Conservation (phyloP, 64 coral and sea anemone genomes). For the Montipora capricornis region DNA sequence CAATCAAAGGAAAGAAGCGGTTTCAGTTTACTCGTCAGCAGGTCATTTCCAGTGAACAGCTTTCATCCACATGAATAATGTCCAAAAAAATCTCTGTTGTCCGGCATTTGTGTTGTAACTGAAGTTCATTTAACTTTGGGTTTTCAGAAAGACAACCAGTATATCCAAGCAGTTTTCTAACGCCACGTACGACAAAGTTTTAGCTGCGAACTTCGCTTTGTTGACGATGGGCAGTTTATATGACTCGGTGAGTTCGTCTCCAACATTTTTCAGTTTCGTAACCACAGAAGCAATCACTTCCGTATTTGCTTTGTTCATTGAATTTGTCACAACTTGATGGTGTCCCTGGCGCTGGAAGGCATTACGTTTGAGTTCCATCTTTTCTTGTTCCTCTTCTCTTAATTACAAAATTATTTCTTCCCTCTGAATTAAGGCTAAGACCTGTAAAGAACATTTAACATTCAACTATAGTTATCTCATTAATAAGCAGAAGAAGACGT, state of each 20-base stretch:
- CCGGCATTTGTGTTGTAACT: too few relatives aligned
- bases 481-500: too few relatives aligned
- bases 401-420: not conserved
- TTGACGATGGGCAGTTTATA: not conserved
- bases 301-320: not conserved
- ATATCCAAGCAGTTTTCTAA: not conserved
- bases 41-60: too few relatives aligned
- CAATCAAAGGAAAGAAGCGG: too few relatives aligned
- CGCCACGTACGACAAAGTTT: not conserved
- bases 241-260: slow-evolving; percentile 11
- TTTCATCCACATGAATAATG: too few relatives aligned
- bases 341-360: too few relatives aligned
- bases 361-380: not conserved
- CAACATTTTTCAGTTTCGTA: slow-evolving; percentile 4
- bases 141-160: not conserved
- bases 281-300: not conserved
- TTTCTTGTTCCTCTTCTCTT: not conserved
- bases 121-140: not conserved
- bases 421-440: not conserved
- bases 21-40: too few relatives aligned
- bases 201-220: not conserved
- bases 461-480: too few relatives aligned
- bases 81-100: too few relatives aligned
- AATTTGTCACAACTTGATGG: not conserved
- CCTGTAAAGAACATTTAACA: not conserved